Percentiles rank a stretch among this genome's conserved stretches.
phyloP scores from a whole-genome alignment of 1,140 invertebrate species.

The Drosophila malerkotliana region DNA sequence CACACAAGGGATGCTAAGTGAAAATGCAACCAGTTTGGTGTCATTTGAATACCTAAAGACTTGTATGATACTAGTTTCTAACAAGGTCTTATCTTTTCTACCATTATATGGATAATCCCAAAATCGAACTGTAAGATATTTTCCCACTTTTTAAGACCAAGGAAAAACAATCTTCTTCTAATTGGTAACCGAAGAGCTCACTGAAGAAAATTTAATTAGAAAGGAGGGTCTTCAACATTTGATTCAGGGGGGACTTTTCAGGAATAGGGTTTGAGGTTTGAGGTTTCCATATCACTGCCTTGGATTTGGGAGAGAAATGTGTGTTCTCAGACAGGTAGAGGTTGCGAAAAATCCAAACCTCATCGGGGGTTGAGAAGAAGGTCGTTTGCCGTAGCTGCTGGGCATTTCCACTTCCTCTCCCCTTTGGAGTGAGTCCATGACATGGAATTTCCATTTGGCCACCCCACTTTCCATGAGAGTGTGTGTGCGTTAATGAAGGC shows the following conservation, averaged over 20 bases:
- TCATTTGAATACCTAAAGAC: constrained; percentile 16
- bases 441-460: constrained; percentile 60
- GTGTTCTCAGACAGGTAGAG: constrained; percentile 48
- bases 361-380: constrained; percentile 32
- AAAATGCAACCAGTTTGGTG: constrained; percentile 30
- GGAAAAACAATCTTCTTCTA: constrained; percentile 46
- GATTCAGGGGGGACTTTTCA: constrained; percentile 22
- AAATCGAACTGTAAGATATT: too few relatives aligned
- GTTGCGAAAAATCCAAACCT: constrained; percentile 48
- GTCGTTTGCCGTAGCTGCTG: constrained; percentile 31
- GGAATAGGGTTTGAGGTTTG: neutral
- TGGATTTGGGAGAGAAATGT: constrained; percentile 6
- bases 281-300: constrained; percentile 50
- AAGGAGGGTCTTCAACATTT: constrained; percentile 22
- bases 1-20: constrained; percentile 2
- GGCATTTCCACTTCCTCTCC: constrained; percentile 31
- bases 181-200: constrained; percentile 67
- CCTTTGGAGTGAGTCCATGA: constrained; percentile 3
- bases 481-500: constrained; percentile 69
- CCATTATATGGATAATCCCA: too few relatives aligned
- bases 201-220: constrained; percentile 39
- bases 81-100: too few relatives aligned
- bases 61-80: neutral
- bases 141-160: neutral
- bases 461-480: constrained; percentile 18